These are phyloP conservation scores for Hippasteria phrygiana DNA, from an alignment of 53 echinoderm and acorn worm species.

Conservation along the genomic window DNA sequence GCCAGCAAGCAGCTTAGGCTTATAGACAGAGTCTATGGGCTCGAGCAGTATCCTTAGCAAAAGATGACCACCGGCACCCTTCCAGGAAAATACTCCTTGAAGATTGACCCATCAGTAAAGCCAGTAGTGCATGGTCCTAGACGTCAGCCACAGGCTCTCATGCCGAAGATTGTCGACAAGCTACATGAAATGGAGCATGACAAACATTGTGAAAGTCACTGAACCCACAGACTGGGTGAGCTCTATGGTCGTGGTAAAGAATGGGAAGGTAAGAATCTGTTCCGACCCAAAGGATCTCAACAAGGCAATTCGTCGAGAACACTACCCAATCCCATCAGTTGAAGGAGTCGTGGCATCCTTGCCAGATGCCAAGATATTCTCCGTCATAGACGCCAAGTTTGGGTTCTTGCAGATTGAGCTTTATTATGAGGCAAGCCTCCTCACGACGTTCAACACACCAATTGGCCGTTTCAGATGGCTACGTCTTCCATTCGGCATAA, in stretches of 20 bases:
- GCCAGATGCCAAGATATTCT: conserved; percentile 71
- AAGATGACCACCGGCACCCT: conserved; percentile 64
- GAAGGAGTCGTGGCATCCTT: conserved; percentile 57
- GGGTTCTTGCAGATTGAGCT: conserved; percentile 74
- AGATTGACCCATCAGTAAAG: conserved; percentile 70
- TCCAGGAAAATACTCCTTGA: conserved; percentile 67
- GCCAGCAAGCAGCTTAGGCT: conserved; percentile 59
- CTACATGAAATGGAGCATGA: conserved; percentile 65
- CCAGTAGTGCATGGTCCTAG: conserved; percentile 78
- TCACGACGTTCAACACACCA: conserved; percentile 78
- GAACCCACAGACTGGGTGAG: conserved; percentile 79
- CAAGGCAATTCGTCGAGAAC: conserved; percentile 68
- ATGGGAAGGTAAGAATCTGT: conserved; percentile 68
- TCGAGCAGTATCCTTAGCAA: conserved; percentile 55
- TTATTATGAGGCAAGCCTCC: conserved; percentile 70
- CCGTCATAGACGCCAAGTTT: conserved; percentile 69
- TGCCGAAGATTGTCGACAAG: conserved; percentile 45
- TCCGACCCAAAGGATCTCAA: conserved; percentile 68
- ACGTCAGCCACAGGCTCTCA: conserved; percentile 65
- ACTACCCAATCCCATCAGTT: conserved; percentile 74
- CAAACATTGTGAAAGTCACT: conserved; percentile 51
- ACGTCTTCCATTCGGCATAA: conserved; percentile 76
- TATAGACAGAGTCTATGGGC: conserved; percentile 53
- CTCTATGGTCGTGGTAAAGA: conserved; percentile 66
- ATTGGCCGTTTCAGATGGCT: conserved; percentile 79